Evolutionary conservation across 1,140 invertebrate species (phyloP), one percentile per base, ranked within the genome.

Genomic region (Lepidurus apus): DNA sequence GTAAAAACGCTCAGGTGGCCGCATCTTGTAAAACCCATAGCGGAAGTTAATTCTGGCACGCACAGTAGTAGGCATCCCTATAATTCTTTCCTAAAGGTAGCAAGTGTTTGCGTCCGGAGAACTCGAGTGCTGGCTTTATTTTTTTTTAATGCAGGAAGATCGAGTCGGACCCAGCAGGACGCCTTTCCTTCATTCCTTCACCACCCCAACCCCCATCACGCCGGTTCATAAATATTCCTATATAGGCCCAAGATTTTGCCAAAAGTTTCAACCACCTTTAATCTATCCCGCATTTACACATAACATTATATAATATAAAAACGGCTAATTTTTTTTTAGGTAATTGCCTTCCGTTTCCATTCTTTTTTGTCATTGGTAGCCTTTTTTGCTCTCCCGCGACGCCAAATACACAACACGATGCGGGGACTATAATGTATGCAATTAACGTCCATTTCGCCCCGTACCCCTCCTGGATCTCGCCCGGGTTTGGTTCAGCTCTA

Each of bases 1-100:
- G 21, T 13, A 1, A 65, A 13, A 7, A 65, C 53, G 53, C 21
- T 34, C 0, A 34, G 34, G 34, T 13, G 53, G 53, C 53, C 21
- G 53, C 9, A 65, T 65, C 53, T 65, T 65, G 13, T n/a, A 65
- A 65, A 65, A n/a, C 53, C 53, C 53, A 17, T 65, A 65, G n/a
- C 53, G 53, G 53, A 65, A 65, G 53, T 65, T 65, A 65, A 65
- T 65, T 65, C 53, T 13, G 53, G n/a, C 53, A 65, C 21, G 53
- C 53, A 65, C 53, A 65, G 53, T 65, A 65, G 53, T 65, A 65
- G 53, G 53, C 53, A 65, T 21, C 53, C 7, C 53, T 17, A 65
- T 65, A 21, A 65, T n/a, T 65, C 53, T 65, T 21, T 34, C 34
- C 34, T 34, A 34, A 65, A 65, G 53, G 53, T 65, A 21, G 17